Evolutionary conservation across 2,888 invertebrate species (phyloP).

Genomic region (Smittia sp.): DNA sequence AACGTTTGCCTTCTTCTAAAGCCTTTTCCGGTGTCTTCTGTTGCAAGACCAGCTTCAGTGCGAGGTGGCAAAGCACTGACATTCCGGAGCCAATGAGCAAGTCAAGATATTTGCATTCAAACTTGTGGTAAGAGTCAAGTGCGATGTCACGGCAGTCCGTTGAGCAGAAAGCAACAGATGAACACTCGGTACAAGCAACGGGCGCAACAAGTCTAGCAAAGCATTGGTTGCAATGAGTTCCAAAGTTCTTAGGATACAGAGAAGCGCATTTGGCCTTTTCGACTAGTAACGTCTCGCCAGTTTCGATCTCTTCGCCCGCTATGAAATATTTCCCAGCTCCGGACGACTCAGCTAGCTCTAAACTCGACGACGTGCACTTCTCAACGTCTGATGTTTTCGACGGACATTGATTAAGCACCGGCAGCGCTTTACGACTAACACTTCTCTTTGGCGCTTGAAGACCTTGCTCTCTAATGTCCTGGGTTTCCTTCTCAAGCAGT

Average conservation of each 20-base stretch:
- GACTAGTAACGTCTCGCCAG: conserved; percentile 70
- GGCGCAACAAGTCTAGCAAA: conserved; percentile 65
- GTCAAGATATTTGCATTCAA: conserved; percentile 73
- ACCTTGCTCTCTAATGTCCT: conserved; percentile 44
- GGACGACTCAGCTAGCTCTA: conserved; percentile 61
- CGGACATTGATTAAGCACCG: conserved; percentile 45
- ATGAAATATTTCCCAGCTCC: conserved; percentile 68
- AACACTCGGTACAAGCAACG: conserved; percentile 69
- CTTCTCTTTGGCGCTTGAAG: conserved; percentile 5
- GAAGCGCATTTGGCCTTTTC: conserved; percentile 74
- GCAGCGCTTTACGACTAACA: conserved; percentile 19
- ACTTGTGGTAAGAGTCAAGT: conserved; percentile 64
- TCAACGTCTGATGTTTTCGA: background rate
- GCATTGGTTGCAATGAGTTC: conserved; percentile 78
- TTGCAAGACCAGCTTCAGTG: conserved; percentile 75
- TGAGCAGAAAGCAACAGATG: conserved; percentile 74
- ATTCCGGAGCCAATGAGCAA: conserved; percentile 77
- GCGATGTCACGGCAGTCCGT: conserved; percentile 64
- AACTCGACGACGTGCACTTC: conserved; percentile 54
- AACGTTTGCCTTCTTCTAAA: conserved; percentile 51
- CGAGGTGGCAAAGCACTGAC: conserved; percentile 74
- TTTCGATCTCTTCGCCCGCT: conserved; percentile 57
- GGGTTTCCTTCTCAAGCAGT: conserved; percentile 45
- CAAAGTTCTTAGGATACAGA: conserved; percentile 68
- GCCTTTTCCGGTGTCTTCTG: conserved; percentile 54